Percentiles rank a stretch among this genome's conserved stretches.
Conservation (phyloP, 30 jellyfish, hydroid and myxozoan species). For the Hydractinia symbiolongicarpus region DNA sequence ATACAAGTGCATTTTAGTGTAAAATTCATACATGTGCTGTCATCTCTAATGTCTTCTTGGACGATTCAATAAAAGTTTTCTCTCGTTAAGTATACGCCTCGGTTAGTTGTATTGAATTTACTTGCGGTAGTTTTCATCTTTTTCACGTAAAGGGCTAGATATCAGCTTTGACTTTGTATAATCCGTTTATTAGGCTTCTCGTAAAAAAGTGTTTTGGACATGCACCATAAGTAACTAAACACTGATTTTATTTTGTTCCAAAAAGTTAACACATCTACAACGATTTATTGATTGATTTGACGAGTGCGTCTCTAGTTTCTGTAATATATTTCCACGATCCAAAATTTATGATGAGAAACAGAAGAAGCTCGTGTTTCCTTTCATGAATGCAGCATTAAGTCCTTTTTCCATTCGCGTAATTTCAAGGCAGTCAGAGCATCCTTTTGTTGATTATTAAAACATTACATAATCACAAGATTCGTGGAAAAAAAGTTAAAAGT, state of each 20-base stretch:
- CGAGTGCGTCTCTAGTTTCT: neutral
- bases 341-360: conserved; percentile 5
- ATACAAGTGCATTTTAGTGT: too few species aligned
- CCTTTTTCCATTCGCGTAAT: too few species aligned
- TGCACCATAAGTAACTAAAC: neutral
- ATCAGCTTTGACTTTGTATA: conserved; percentile 6
- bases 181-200: conserved; percentile 7
- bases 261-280: conserved; percentile 1
- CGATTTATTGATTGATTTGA: neutral
- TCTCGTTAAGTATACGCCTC: conserved; percentile 27
- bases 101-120: neutral
- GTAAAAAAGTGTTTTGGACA: neutral
- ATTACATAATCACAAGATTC: too few species aligned
- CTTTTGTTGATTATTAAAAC: too few species aligned
- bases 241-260: conserved; percentile 1
- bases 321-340: conserved; percentile 22
- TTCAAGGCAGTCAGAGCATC: too few species aligned
- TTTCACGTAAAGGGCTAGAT: neutral
- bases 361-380: neutral
- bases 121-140: neutral
- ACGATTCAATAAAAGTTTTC: neutral
- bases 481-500: too few species aligned
- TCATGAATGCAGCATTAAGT: neutral
- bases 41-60: too few species aligned
- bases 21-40: too few species aligned